Evolutionary conservation across 2,797 vertebrate species (phyloP), one percentile per base, ranked within the genome.

Genomic region (Gymnothorax javanicus): DNA sequence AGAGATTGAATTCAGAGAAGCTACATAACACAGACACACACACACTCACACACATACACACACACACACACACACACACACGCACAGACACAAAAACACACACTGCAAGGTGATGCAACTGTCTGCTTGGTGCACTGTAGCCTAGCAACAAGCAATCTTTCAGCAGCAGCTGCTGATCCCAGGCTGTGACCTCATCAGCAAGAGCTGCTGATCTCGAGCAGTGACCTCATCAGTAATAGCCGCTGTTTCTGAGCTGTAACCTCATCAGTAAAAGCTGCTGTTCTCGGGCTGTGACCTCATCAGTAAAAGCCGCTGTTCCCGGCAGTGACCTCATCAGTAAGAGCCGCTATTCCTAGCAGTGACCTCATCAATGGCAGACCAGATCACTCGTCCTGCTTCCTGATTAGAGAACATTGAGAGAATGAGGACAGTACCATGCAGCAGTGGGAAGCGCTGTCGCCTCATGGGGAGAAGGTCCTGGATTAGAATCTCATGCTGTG

Each of bases 31-130:
- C 3, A 23, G 17, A n/a, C 20, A 64, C 20, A 64, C 62, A 64
- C 4, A 11, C 62, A 64, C 20, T 20, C 62, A 23, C 20, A 64
- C 60, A 64, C 58, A 59, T 2, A 59, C 9, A 13, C 13, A 11
- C 59, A 3, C 9, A 15, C 62, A 64, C 62, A 64, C 62, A 20
- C 60, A 0, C 60, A 62, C 60, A 62, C 60, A 62, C 60, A 62
- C 60, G 2, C 15, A 62, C 2, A 62, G 2, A 23, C 60, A 20
- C 8, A 8, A 2, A 43, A 23, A 15, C 82, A 60, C 58, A 60
- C 57, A 60, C 25, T 6, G 82, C 25, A 58, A 84, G 82, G 58
- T 62, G 58, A 84, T 62, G 59, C 62, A 84, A 59, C 83, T 84
- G 83, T 27, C 83, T 50, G 27, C 62, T 60, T 50, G 43, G 57